Conservation (phyloP, 1,140 invertebrate genomes). For the Cydia fagiglandana region DNA sequence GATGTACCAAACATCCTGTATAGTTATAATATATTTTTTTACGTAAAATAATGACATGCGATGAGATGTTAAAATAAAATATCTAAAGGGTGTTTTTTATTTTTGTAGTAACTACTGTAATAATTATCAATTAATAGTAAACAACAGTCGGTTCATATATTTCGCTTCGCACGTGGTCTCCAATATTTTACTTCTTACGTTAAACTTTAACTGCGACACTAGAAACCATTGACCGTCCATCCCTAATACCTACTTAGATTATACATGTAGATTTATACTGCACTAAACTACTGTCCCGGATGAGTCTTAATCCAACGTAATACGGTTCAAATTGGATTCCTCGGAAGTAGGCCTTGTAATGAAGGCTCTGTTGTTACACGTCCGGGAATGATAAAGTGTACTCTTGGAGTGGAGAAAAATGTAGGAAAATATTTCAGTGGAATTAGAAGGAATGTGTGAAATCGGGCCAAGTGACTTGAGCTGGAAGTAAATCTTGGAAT, state of each 20-base stretch:
- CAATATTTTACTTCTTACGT: not conserved
- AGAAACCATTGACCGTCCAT: conserved; percentile 5
- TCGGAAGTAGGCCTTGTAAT: conserved; percentile 3
- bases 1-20: too few species aligned
- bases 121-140: too few species aligned
- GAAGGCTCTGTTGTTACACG: conserved; percentile 27
- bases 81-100: too few species aligned
- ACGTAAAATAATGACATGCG: too few species aligned
- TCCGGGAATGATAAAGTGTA: conserved; percentile 31
- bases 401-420: conserved; percentile 10
- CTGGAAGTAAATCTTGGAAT: conserved; percentile 18
- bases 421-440: conserved; percentile 25
- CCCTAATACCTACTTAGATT: conserved; percentile 19
- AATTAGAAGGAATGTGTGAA: conserved; percentile 29
- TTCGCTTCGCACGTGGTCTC: not conserved
- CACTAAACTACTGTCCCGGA: not conserved
- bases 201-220: not conserved
- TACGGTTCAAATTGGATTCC: conserved; percentile 14
- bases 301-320: conserved; percentile 18
- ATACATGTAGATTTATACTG: conserved; percentile 16
- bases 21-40: too few species aligned
- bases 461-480: conserved; percentile 17
- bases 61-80: too few species aligned
- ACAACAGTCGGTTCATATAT: too few species aligned
- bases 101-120: too few species aligned